Evolutionary conservation across 2,888 invertebrate species (phyloP).

Genomic region (Rhogogaster chlorosoma): DNA sequence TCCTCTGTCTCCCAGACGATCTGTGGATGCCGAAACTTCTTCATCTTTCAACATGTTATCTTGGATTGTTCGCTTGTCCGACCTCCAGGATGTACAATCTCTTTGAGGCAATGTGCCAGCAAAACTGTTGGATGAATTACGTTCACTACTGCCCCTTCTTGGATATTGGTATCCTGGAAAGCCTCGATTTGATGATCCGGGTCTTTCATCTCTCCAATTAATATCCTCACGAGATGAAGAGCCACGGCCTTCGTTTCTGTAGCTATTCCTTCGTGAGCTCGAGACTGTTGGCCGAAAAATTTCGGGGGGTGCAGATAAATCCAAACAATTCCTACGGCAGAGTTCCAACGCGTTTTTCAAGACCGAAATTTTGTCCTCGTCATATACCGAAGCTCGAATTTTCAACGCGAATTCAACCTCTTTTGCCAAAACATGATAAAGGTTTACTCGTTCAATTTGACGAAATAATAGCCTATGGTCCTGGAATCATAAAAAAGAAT

Average conservation of each 20-base stretch:
- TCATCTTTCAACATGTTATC: neutral
- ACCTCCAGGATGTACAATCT: neutral
- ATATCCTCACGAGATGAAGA: neutral
- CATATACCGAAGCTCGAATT: neutral
- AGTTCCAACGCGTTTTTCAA: conserved; percentile 1
- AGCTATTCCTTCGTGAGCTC: neutral
- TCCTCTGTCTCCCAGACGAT: neutral
- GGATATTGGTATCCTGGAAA: neutral
- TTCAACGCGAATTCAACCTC: neutral
- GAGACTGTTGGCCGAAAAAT: neutral
- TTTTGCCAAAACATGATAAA: neutral
- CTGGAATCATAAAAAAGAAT: neutral
- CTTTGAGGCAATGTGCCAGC: neutral
- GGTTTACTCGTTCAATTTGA: neutral
- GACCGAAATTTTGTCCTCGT: neutral
- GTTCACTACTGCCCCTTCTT: neutral
- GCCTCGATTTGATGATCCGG: neutral
- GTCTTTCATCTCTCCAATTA: conserved; percentile 9
- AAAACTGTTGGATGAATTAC: neutral
- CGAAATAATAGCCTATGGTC: neutral
- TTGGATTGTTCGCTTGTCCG: neutral
- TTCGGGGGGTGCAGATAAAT: neutral
- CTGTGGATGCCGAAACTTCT: neutral
- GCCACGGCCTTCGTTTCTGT: neutral
- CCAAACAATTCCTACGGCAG: conserved; percentile 9